Percentiles rank a stretch among this genome's conserved stretches.
These are phyloP conservation scores for Eristalis arbustorum DNA, from an alignment of 2,888 invertebrate species.

Conservation along the genomic window DNA sequence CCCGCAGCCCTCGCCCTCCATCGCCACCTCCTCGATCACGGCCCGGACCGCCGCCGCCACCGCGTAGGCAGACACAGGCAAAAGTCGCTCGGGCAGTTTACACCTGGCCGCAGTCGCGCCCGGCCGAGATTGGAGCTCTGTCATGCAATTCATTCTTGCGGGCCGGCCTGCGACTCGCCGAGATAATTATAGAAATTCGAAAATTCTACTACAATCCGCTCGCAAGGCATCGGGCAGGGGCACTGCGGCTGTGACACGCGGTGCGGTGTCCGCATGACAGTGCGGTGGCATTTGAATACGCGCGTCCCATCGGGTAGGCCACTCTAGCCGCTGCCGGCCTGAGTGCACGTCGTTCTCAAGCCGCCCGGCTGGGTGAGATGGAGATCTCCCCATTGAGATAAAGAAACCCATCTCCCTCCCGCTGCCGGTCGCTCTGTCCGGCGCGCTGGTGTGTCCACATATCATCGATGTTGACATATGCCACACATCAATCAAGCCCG, in stretches of 20 bases:
- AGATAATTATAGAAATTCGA: slow-evolving; percentile 67
- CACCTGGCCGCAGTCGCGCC: slow-evolving; percentile 44
- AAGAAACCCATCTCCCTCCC: slow-evolving; percentile 45
- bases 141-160: slow-evolving; percentile 40
- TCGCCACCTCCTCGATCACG: neutral
- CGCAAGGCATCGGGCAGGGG: neutral
- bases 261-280: slow-evolving; percentile 41
- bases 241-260: slow-evolving; percentile 5
- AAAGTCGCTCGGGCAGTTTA: slow-evolving; percentile 62
- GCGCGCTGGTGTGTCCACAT: slow-evolving; percentile 62
- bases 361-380: slow-evolving; percentile 20
- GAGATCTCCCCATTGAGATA: slow-evolving; percentile 60
- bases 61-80: neutral
- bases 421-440: neutral
- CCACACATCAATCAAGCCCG: slow-evolving; percentile 66
- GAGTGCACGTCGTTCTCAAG: slow-evolving; percentile 42
- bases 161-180: slow-evolving; percentile 35
- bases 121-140: slow-evolving; percentile 48
- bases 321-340: neutral
- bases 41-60: too few species aligned
- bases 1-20: neutral
- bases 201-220: slow-evolving; percentile 62
- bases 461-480: slow-evolving; percentile 70
- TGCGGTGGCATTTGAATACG: slow-evolving; percentile 60
- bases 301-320: slow-evolving; percentile 16